phyloP scores from a whole-genome alignment of 2,797 vertebrate species.

The Eleutherodactylus coqui region DNA sequence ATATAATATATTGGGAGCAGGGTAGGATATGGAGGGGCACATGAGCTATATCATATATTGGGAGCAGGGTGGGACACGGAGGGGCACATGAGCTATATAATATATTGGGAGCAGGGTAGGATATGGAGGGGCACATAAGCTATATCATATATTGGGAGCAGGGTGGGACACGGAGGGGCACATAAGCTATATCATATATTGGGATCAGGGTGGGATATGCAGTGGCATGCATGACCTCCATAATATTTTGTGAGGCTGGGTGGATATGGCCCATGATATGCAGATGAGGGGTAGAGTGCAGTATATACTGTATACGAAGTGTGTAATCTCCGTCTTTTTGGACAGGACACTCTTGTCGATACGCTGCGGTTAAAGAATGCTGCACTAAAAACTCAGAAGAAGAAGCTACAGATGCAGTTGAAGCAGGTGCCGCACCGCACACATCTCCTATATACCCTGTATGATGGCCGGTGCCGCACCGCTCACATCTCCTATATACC shows the following conservation, averaged over 20 bases:
- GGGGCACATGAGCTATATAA: no score
- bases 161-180: no score
- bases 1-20: neutral
- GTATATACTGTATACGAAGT: neutral
- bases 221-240: neutral
- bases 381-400: slow-evolving; percentile 75
- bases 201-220: neutral
- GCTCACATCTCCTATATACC: no score
- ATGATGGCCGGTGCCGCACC: no score
- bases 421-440: slow-evolving; percentile 69
- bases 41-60: neutral
- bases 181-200: neutral
- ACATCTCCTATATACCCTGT: neutral
- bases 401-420: slow-evolving; percentile 76
- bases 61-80: neutral
- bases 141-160: neutral
- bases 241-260: no score
- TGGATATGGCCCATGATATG: no score
- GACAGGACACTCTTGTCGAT: slow-evolving; percentile 76
- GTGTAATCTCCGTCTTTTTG: neutral
- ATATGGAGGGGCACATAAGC: neutral
- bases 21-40: neutral
- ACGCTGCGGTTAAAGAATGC: slow-evolving; percentile 76
- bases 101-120: neutral
- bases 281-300: neutral